Evolutionary conservation across 2,797 vertebrate species (phyloP).

Genomic region (Sebastes diploproa): DNA sequence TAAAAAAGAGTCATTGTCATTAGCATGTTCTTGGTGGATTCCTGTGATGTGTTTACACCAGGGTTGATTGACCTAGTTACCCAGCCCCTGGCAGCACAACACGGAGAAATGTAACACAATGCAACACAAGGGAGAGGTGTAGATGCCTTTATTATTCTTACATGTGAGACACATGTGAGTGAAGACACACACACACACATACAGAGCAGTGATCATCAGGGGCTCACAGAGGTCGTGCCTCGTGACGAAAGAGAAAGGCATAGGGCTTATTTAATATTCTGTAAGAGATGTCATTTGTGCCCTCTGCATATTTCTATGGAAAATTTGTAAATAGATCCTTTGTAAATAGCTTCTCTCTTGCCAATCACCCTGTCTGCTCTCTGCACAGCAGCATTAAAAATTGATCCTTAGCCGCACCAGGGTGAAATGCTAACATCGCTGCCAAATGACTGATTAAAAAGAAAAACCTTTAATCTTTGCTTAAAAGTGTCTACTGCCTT

Average conservation of each 20-base stretch:
- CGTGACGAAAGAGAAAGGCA: constrained; percentile 51
- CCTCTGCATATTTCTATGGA: constrained; percentile 78
- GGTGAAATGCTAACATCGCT: constrained; percentile 85
- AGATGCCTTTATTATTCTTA: constrained; percentile 72
- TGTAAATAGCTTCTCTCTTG: constrained; percentile 85
- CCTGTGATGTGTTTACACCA: constrained; percentile 74
- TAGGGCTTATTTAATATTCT: constrained; percentile 79
- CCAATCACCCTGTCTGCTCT: constrained; percentile 83
- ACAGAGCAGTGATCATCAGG: constrained; percentile 59
- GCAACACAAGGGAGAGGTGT: constrained; percentile 71
- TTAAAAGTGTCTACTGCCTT: constrained; percentile 87
- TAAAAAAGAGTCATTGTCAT: constrained; percentile 70
- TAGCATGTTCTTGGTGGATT: constrained; percentile 70
- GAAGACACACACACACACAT: constrained; percentile 35
- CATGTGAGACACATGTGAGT: constrained; percentile 58
- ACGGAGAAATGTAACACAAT: constrained; percentile 68
- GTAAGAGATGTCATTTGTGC: constrained; percentile 84
- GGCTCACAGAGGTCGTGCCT: constrained; percentile 75
- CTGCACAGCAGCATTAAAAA: constrained; percentile 86
- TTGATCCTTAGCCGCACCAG: constrained; percentile 82
- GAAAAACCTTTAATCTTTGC: constrained; percentile 89
- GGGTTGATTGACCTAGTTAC: constrained; percentile 80
- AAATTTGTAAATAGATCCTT: constrained; percentile 86
- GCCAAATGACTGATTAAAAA: constrained; percentile 89
- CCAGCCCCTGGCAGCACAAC: constrained; percentile 68